phyloP scores from a whole-genome alignment of 1,140 invertebrate genomes.

The Hydropsyche tenuis region DNA sequence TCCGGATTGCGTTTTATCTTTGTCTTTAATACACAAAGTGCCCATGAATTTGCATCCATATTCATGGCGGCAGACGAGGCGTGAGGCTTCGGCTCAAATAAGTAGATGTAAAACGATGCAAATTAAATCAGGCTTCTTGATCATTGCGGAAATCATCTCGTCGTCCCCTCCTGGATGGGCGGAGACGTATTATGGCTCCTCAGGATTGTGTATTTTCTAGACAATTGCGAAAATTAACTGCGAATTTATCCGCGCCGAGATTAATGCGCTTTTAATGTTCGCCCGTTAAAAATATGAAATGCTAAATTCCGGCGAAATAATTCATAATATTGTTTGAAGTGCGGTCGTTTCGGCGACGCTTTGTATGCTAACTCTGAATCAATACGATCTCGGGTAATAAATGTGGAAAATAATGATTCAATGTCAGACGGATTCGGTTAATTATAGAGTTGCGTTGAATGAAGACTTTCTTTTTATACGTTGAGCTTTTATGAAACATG shows the following conservation, averaged over 20 bases:
- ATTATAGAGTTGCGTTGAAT: too few species aligned
- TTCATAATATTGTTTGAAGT: neutral
- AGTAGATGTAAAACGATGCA: conserved; percentile 44
- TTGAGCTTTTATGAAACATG: too few species aligned
- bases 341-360: neutral
- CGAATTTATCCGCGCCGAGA: neutral
- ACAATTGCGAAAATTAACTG: conserved; percentile 34
- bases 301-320: neutral
- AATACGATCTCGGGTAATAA: too few species aligned
- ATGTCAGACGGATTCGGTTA: too few species aligned
- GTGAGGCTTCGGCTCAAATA: conserved; percentile 5
- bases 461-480: too few species aligned
- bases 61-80: conserved; percentile 30
- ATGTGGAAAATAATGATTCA: too few species aligned
- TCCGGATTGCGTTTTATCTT: neutral
- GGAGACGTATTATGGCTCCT: too few species aligned
- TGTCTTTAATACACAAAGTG: neutral
- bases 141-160: conserved; percentile 30
- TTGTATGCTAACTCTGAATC: neutral
- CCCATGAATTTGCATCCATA: conserved; percentile 40
- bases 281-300: neutral
- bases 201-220: conserved; percentile 8
- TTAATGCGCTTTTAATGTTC: conserved; percentile 6
- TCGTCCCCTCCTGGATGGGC: too few species aligned
- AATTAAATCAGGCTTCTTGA: conserved; percentile 41